Evolutionary conservation across 2,888 invertebrate genomes (phyloP).

Genomic region (Opisthograptis luteolata): DNA sequence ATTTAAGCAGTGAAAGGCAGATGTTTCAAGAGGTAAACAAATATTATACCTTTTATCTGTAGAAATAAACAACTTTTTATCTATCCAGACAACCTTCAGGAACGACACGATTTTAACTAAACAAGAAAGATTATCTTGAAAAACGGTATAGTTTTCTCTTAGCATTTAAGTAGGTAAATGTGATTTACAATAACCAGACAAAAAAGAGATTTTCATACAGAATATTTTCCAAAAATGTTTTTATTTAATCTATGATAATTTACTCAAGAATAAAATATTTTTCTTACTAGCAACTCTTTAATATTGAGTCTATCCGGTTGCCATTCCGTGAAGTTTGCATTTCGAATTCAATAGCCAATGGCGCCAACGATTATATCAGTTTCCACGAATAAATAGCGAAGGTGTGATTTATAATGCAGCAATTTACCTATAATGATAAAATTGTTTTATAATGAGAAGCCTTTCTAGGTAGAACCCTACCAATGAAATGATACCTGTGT

Average conservation of each 20-base stretch:
- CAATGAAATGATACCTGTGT: too few relatives aligned
- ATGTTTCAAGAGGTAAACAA: neutral
- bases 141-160: neutral
- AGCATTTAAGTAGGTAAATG: too few relatives aligned
- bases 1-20: neutral
- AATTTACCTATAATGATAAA: slow-evolving; percentile 15
- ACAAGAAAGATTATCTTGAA: too few relatives aligned
- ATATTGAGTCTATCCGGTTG: slow-evolving; percentile 43
- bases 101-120: neutral
- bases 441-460: neutral
- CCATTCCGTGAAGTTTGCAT: slow-evolving; percentile 53
- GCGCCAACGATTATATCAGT: slow-evolving; percentile 27
- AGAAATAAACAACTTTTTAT: slow-evolving; percentile 8
- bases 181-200: too few relatives aligned
- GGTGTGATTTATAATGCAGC: slow-evolving; percentile 11
- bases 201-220: too few relatives aligned
- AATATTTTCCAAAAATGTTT: too few relatives aligned
- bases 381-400: slow-evolving; percentile 30
- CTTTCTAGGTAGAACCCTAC: too few relatives aligned
- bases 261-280: neutral
- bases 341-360: slow-evolving; percentile 47
- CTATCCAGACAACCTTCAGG: slow-evolving; percentile 14
- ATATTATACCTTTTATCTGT: neutral
- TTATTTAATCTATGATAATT: too few relatives aligned
- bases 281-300: neutral